Evolutionary conservation across 2,888 invertebrate species (phyloP), one percentile per base, ranked within the genome.

Genomic region (Netelia virgata): DNA sequence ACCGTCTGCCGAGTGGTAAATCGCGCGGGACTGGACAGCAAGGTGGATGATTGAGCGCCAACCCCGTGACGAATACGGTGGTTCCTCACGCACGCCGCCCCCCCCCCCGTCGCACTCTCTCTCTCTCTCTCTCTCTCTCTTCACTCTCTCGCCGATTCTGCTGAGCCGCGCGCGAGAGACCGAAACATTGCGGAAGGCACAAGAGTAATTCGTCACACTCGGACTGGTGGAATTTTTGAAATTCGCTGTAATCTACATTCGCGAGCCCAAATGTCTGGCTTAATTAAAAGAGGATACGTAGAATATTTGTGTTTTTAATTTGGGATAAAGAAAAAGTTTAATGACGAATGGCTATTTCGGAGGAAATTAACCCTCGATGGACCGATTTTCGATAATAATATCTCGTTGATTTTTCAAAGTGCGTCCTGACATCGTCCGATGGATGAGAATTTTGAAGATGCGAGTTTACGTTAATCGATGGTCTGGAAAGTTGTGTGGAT

Each of bases 31-130:
- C 20, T 57, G 64, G n/a, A 23, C 16, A 18, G 57, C 57, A 6
- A 43, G 36, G 63, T 41, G 76, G 57, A 74, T 80, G 84, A 84
- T 84, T 64, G 76, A 84, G 64, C 28, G 72, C 70, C 77, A 64
- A 64, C 28, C 55, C 81, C 81, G 81, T 84, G 84, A 81, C 84
- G 76, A 81, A 84, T 84, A 55, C 64, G 79, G 75, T 50, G 53
- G 74, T 36, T 64, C 57, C 75, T 61, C 73, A 47, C 47, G 14
- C 10, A 47, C 5, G 28, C 3, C 3, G 16, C 41, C 55, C 16
- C 36, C 8, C 20, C 50, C 18, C 63, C 50, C 1, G 10, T 10
- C 63, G 61, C 73, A 28, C 36, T 57, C 41, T 23, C 23, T 23
- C 23, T 23, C 28, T 28, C 28, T 28, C 28, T 3, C 28, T 28